Conservation (phyloP, 2,113 vertebrate genomes). For the Meles meles region DNA sequence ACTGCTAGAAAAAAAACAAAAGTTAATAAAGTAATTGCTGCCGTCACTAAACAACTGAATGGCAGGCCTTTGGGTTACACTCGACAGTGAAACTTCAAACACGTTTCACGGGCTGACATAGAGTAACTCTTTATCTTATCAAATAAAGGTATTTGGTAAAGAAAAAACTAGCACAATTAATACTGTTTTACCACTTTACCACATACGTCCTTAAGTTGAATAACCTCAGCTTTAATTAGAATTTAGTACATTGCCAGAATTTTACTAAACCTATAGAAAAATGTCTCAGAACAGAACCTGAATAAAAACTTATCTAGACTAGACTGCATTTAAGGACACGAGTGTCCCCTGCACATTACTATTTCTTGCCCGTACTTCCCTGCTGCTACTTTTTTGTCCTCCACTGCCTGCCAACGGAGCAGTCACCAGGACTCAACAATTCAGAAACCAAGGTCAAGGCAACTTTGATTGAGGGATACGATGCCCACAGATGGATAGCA, state of each 20-base stretch:
- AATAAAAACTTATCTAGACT: not conserved
- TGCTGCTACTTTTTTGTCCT: not conserved
- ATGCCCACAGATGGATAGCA: not conserved
- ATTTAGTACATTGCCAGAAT: not conserved
- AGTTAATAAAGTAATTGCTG: not conserved
- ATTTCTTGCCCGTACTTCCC: not conserved
- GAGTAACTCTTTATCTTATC: not conserved
- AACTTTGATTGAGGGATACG: not conserved
- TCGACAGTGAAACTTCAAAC: not conserved
- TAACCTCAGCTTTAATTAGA: not conserved
- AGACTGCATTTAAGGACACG: not conserved
- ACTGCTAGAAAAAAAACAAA: not conserved
- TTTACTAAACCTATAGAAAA: not conserved
- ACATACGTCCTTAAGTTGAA: not conserved
- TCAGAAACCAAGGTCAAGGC: not conserved
- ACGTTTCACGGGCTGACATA: not conserved
- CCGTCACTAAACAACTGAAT: not conserved
- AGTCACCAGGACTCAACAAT: not conserved
- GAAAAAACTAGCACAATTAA: not conserved
- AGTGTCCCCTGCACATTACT: no score
- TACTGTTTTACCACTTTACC: not conserved
- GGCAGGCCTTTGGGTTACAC: not conserved
- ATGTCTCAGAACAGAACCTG: not conserved
- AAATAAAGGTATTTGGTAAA: not conserved
- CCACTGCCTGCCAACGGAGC: not conserved